phyloP scores from a whole-genome alignment of 2,113 vertebrate species.

The Hippotragus niger region DNA sequence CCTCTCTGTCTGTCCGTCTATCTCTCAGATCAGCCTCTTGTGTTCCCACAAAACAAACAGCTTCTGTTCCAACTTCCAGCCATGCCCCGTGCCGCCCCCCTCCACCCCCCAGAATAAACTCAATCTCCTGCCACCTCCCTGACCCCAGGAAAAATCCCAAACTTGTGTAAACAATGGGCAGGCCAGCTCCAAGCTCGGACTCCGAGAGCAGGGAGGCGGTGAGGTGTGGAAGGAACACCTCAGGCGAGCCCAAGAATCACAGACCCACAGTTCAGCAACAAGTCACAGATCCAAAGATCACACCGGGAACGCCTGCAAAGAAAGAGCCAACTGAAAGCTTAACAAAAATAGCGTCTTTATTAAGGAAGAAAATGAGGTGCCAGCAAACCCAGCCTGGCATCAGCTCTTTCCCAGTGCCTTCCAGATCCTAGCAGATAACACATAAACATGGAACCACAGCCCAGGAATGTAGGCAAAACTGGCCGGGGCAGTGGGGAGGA shows the following conservation, averaged over 20 bases:
- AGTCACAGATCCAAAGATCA: background rate
- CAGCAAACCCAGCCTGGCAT: background rate
- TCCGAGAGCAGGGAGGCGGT: background rate
- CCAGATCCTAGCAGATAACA: background rate
- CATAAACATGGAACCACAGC: background rate
- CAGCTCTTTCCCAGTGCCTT: background rate
- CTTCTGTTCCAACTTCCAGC: constrained; percentile 43
- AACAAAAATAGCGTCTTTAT: background rate
- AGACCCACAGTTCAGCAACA: background rate
- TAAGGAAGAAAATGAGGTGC: background rate
- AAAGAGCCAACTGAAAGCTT: background rate
- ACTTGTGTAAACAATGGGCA: background rate
- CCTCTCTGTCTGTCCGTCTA: background rate
- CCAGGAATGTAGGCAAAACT: too few species aligned
- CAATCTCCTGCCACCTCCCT: background rate
- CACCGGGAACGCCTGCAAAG: background rate
- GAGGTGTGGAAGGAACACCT: background rate
- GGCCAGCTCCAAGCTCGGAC: background rate
- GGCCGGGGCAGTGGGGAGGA: background rate
- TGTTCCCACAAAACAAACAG: constrained; percentile 63
- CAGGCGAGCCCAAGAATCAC: background rate
- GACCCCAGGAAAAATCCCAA: constrained; percentile 4
- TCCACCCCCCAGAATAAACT: background rate
- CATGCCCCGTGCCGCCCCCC: background rate
- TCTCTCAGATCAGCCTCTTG: background rate